phyloP scores from a whole-genome alignment of 2,113 vertebrate species.

The Apistogramma diplotaenia region DNA sequence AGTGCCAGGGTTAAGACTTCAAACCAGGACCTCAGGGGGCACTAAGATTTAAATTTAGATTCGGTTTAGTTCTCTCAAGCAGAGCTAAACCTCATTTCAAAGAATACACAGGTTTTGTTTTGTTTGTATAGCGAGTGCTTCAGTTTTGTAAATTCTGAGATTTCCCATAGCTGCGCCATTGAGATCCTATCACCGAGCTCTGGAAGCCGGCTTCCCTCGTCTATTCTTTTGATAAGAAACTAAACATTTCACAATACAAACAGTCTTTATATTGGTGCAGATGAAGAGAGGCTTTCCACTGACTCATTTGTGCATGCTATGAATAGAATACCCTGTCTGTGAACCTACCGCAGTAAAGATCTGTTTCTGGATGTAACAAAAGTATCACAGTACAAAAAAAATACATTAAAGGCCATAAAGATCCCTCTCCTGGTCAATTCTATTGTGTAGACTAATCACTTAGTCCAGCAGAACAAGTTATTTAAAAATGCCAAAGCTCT shows the following conservation, averaged over 20 bases:
- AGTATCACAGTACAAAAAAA: conserved; percentile 13
- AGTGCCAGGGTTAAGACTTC: neutral
- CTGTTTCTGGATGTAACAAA: conserved; percentile 38
- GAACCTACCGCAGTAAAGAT: conserved; percentile 40
- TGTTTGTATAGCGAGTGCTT: neutral
- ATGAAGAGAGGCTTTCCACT: conserved; percentile 48
- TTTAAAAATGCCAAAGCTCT: conserved; percentile 25
- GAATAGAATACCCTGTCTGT: conserved; percentile 53
- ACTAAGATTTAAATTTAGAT: conserved; percentile 4
- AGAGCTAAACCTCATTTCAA: conserved; percentile 3
- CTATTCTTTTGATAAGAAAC: conserved; percentile 47
- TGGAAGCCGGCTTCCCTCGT: conserved; percentile 29
- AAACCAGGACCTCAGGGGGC: neutral
- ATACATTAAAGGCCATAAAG: conserved; percentile 32
- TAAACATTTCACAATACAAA: conserved; percentile 43
- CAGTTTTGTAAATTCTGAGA: conserved; percentile 9
- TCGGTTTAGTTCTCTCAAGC: neutral
- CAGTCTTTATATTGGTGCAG: conserved; percentile 22
- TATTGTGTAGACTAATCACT: conserved; percentile 36
- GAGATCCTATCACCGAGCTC: conserved; percentile 27
- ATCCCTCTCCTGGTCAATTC: conserved; percentile 26
- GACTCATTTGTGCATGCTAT: conserved; percentile 48
- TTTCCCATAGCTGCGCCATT: neutral
- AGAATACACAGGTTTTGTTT: neutral
- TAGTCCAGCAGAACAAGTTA: conserved; percentile 21